Percentiles rank a stretch among this genome's conserved stretches.
Evolutionary conservation across 2,113 vertebrate genomes (phyloP).

Genomic region (Motacilla tschutschensis): DNA sequence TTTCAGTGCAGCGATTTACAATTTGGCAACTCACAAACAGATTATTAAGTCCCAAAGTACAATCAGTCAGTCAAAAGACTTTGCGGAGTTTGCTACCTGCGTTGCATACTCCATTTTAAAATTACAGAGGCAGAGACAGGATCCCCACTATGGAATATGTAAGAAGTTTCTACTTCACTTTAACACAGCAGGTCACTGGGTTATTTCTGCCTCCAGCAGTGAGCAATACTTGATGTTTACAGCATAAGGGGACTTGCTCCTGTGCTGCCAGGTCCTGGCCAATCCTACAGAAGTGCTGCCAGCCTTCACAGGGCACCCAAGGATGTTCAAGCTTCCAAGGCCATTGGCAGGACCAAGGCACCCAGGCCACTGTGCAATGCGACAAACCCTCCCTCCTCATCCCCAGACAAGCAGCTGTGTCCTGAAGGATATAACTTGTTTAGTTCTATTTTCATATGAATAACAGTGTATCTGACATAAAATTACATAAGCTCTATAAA

Average conservation of each 20-base stretch:
- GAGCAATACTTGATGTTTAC: neutral
- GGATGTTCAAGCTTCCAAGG: neutral
- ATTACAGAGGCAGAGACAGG: neutral
- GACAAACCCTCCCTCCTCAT: neutral
- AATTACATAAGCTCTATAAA: slow-evolving; percentile 15
- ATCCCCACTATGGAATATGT: neutral
- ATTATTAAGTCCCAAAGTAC: neutral
- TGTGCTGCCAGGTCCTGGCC: neutral
- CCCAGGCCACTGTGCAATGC: neutral
- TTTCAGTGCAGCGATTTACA: neutral
- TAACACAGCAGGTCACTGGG: neutral
- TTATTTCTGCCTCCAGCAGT: neutral
- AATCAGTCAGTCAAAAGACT: neutral
- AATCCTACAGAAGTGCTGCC: neutral
- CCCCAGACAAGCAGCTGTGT: neutral
- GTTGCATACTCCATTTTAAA: neutral
- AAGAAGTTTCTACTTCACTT: neutral
- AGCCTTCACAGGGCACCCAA: neutral
- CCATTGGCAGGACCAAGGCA: neutral
- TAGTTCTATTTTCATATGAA: neutral
- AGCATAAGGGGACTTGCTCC: neutral
- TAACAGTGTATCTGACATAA: neutral
- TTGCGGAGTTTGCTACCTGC: neutral
- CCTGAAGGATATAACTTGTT: neutral
- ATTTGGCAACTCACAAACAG: neutral